Percentiles rank a stretch among this genome's conserved stretches.
phyloP scores from a whole-genome alignment of 2,113 vertebrate species.

The Empidonax traillii region DNA sequence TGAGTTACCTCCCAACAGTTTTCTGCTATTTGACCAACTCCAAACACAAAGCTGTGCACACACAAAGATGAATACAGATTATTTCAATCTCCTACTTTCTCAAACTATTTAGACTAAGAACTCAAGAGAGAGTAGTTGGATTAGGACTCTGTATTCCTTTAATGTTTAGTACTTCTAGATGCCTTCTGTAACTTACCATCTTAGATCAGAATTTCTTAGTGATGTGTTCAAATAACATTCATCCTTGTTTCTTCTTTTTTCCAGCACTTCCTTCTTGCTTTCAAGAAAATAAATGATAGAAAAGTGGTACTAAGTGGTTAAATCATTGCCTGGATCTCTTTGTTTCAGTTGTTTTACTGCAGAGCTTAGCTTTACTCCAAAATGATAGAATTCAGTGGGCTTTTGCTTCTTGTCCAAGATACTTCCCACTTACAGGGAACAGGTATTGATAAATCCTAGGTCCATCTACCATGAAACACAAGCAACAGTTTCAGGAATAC shows the following conservation, averaged over 20 bases:
- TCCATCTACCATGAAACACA: neutral
- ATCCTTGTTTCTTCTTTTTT: neutral
- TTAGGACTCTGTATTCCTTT: neutral
- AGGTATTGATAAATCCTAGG: neutral
- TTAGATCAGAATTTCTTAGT: neutral
- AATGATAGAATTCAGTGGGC: neutral
- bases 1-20: neutral
- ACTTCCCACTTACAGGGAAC: neutral
- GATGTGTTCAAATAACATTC: neutral
- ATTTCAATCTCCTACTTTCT: neutral
- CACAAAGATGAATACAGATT: neutral
- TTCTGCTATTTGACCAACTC: neutral
- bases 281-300: neutral
- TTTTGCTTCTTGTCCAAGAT: neutral
- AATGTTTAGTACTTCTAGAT: neutral
- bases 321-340: neutral
- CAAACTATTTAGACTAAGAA: neutral
- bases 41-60: neutral
- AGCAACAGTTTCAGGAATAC: neutral
- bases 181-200: neutral
- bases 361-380: neutral
- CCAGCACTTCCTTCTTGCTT: neutral
- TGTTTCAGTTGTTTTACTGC: neutral
- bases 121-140: neutral
- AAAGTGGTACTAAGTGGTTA: neutral